Evolutionary conservation across 2,113 vertebrate genomes (phyloP).

Genomic region (Cottus gobio): DNA sequence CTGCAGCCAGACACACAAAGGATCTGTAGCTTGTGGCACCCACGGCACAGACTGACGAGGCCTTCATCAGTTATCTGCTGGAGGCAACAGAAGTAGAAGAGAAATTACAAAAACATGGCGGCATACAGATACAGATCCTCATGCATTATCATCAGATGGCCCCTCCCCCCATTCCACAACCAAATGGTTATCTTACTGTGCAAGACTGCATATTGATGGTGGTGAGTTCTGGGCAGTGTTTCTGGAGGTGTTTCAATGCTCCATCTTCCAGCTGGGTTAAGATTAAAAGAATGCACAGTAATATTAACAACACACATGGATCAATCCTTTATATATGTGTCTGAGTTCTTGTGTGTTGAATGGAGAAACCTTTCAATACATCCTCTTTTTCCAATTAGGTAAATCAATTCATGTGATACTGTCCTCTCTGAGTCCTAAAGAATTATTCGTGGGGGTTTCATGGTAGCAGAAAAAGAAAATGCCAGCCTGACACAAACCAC

Average conservation of each 20-base stretch:
- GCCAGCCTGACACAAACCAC: conserved; percentile 3
- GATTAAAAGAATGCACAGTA: conserved; percentile 3
- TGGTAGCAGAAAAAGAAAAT: conserved; percentile 20
- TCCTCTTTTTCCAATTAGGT: background rate
- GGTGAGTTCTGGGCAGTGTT: conserved; percentile 90
- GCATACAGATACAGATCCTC: background rate
- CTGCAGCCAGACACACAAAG: conserved; percentile 93
- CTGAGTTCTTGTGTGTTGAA: background rate
- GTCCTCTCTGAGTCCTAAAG: background rate
- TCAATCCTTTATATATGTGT: background rate
- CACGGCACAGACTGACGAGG: conserved; percentile 90
- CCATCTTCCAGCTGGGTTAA: conserved; percentile 89
- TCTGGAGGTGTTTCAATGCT: conserved; percentile 92
- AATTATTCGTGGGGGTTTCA: background rate
- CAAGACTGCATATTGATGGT: conserved; percentile 94
- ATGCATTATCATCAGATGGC: conserved; percentile 9
- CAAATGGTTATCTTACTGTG: conserved; percentile 83
- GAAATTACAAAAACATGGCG: conserved; percentile 15
- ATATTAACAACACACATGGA: background rate
- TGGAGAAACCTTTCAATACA: background rate
- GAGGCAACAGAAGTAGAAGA: conserved; percentile 35
- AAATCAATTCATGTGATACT: background rate
- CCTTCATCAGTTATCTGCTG: conserved; percentile 93
- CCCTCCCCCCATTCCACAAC: background rate
- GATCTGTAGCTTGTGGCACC: conserved; percentile 91